These are phyloP conservation scores for Lutraria rhynchaena DNA, from an alignment of 1,140 invertebrate genomes.

Conservation along the genomic window DNA sequence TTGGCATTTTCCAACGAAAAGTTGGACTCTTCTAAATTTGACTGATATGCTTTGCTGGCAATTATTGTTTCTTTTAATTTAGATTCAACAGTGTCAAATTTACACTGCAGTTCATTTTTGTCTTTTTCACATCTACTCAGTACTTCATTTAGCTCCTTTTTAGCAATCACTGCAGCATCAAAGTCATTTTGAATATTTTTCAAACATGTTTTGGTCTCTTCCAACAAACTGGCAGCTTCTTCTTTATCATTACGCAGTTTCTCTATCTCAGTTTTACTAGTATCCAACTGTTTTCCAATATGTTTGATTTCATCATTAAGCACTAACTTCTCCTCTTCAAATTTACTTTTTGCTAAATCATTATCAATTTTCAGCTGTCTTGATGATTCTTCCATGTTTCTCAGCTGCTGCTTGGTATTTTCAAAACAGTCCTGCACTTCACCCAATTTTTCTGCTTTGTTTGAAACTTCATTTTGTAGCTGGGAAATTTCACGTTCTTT, in stretches of 20 bases:
- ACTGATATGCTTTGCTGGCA: background rate
- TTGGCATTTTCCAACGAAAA: conserved; percentile 30
- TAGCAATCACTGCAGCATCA: background rate
- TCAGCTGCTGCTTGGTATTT: background rate
- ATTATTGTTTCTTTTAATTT: conserved; percentile 1
- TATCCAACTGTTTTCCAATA: background rate
- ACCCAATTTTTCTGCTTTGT: conserved; percentile 18
- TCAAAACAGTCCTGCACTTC: background rate
- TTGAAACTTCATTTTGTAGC: conserved; percentile 8
- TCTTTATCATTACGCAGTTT: conserved; percentile 11
- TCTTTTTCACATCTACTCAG: conserved; percentile 4
- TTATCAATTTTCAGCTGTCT: conserved; percentile 22
- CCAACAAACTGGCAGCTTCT: background rate
- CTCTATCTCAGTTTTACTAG: conserved; percentile 4
- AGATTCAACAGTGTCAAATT: background rate
- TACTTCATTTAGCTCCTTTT: conserved; percentile 23
- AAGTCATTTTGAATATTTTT: conserved; percentile 12
- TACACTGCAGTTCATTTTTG: conserved; percentile 4
- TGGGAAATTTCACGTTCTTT: conserved; percentile 40
- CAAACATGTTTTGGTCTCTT: background rate
- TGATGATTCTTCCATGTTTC: background rate
- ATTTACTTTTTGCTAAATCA: conserved; percentile 1
- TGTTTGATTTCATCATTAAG: background rate
- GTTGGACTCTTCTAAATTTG: conserved; percentile 22
- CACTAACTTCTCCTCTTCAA: conserved; percentile 10